Conservation (phyloP, 2,113 vertebrate species). For the Chamaea fasciata region DNA sequence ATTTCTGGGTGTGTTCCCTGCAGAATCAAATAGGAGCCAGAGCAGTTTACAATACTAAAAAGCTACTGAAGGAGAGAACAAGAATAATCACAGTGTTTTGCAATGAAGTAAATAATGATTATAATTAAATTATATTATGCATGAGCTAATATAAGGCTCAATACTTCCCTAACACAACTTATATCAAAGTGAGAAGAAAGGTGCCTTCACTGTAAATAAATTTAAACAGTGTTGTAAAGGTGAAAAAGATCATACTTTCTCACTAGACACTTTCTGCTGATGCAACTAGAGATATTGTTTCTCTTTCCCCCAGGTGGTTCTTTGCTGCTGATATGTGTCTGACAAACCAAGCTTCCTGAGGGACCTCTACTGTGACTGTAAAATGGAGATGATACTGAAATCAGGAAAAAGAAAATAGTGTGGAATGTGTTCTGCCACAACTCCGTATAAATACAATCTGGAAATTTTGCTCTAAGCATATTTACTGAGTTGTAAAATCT, state of each 20-base stretch:
- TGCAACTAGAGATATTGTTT: background rate
- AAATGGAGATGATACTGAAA: background rate
- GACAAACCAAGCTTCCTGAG: background rate
- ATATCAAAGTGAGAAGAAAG: background rate
- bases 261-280: background rate
- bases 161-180: background rate
- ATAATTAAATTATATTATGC: background rate
- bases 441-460: background rate
- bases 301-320: background rate
- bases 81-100: background rate
- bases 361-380: background rate
- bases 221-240: background rate
- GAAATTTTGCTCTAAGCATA: background rate
- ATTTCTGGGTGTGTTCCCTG: background rate
- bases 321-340: accelerated
- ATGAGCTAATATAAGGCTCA: background rate
- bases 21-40: background rate
- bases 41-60: background rate
- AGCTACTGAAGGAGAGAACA: background rate
- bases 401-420: background rate
- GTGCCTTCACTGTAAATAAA: background rate
- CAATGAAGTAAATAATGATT: background rate
- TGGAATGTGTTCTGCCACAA: background rate
- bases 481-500: background rate
- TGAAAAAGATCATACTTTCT: background rate